A percentile compares a stretch with the other conserved stretches of the same genome.
These are phyloP conservation scores for Bicyclus anynana DNA, from an alignment of 1,140 invertebrate species.

Conservation along the genomic window DNA sequence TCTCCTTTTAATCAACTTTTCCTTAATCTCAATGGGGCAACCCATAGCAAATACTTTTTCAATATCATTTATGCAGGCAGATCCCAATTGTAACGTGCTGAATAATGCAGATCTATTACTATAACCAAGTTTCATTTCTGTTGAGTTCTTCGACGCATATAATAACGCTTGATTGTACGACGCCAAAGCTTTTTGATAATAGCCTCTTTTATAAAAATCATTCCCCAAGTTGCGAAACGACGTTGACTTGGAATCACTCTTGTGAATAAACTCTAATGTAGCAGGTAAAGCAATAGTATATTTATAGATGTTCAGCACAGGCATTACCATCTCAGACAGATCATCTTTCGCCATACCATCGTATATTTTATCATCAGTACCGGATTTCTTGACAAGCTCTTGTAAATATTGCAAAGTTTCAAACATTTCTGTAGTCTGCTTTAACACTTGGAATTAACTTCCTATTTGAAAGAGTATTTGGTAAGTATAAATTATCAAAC, in stretches of 20 bases:
- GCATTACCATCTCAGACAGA: constrained; percentile 24
- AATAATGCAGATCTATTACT: constrained; percentile 37
- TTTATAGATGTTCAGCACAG: constrained; percentile 15
- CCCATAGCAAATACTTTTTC: constrained; percentile 23
- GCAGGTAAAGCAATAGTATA: neutral
- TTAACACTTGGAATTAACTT: no score
- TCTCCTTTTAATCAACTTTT: constrained; percentile 23
- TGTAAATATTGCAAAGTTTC: no score
- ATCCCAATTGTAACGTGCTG: constrained; percentile 4
- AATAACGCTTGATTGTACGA: constrained; percentile 35
- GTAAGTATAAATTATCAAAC: no score
- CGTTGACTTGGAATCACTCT: constrained; percentile 19
- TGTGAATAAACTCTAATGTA: neutral
- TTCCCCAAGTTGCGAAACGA: constrained; percentile 25
- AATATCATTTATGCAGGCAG: constrained; percentile 30
- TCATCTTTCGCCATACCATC: constrained; percentile 25
- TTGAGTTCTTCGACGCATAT: constrained; percentile 29
- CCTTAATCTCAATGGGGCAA: constrained; percentile 20
- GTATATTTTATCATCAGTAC: constrained; percentile 26
- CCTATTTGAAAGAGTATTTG: no score
- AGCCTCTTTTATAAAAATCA: constrained; percentile 2
- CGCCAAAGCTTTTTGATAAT: constrained; percentile 17
- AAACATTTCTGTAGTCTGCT: no score
- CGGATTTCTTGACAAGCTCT: no score
- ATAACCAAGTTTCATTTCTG: constrained; percentile 31